phyloP scores from a whole-genome alignment of 2,113 vertebrate genomes.

The Pygoscelis antarcticus region DNA sequence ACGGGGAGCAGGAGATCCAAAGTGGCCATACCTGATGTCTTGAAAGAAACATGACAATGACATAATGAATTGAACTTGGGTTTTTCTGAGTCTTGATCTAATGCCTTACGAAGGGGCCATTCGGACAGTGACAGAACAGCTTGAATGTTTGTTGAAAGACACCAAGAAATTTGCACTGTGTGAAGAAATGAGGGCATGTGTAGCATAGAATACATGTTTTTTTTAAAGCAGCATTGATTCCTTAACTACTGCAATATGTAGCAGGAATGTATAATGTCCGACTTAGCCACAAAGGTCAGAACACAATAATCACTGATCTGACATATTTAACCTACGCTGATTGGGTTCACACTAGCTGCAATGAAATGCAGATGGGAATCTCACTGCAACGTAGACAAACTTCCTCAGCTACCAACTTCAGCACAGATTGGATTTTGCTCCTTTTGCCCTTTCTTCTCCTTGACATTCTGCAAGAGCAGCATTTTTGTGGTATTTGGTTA shows the following conservation, averaged over 20 bases:
- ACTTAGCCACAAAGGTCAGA: not conserved
- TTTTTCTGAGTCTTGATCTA: not conserved
- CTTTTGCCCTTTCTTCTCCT: constrained; percentile 33
- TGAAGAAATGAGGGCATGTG: not conserved
- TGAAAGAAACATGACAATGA: not conserved
- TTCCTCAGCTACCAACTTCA: not conserved
- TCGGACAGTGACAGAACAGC: fast-evolving
- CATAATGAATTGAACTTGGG: not conserved
- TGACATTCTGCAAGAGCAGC: constrained; percentile 32
- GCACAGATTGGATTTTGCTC: not conserved
- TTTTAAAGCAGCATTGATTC: not conserved
- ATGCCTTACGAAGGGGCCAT: not conserved
- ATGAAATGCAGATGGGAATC: constrained; percentile 32
- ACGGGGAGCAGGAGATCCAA: not conserved
- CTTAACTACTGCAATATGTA: not conserved
- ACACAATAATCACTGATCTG: constrained; percentile 1
- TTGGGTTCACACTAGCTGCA: constrained; percentile 26
- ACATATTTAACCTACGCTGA: constrained; percentile 27
- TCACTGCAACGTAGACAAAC: not conserved
- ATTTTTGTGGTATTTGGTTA: constrained; percentile 40
- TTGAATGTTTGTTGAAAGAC: not conserved
- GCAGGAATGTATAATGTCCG: constrained; percentile 24
- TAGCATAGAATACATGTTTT: not conserved
- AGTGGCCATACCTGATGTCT: not conserved
- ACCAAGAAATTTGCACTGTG: not conserved